Evolutionary conservation across 2,888 invertebrate genomes (phyloP), one percentile per base, ranked within the genome.

Genomic region (Cordilura impudica): DNA sequence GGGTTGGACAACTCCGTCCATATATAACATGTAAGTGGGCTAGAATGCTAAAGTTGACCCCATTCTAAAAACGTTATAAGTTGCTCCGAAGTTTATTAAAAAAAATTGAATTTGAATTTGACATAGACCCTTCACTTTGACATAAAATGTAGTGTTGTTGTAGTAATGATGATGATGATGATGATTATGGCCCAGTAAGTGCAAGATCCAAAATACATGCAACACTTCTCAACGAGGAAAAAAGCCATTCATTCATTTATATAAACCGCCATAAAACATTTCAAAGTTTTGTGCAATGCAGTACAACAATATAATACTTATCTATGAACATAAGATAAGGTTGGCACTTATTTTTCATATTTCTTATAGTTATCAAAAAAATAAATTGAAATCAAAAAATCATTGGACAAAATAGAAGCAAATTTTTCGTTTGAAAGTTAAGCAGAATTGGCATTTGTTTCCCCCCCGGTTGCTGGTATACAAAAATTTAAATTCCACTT

Each of bases 41-140:
- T 35, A 66, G 58, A 73, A 66, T 49, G 45, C 29, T 39, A 49
- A 39, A 58, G 56, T 65, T 73, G 73, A 73, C 73, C 73, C 39
- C 56, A 65, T 72, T 72, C 47, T 65, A 63, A 49, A 63, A 16
- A 35, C 63, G 31, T 63, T 63, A 12, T 10, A n/a, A n/a, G n/a
- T 39, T 39, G 12, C 35, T 12, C 49, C 18, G 16, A 45, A 14
- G 14, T 43, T 58, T 43, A 60, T 60, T 10, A n/a, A n/a, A n/a
- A n/a, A n/a, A n/a, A n/a, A n/a, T 60, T 19, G 1, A 63, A 65
- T 14, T 19, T 31, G 16, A 21, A 23, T 23, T 26, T 51, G 23
- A 51, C 63, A 65, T 16, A 51, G 63, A 65, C 63, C 63, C 63
- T 65, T 49, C 49, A 8, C 16, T 61, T 49, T 21, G 16, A 35